A percentile compares a stretch with the other conserved stretches of the same genome.
Evolutionary conservation across 2,888 invertebrate genomes (phyloP).

Genomic region (Reticulitermes lucifugus): DNA sequence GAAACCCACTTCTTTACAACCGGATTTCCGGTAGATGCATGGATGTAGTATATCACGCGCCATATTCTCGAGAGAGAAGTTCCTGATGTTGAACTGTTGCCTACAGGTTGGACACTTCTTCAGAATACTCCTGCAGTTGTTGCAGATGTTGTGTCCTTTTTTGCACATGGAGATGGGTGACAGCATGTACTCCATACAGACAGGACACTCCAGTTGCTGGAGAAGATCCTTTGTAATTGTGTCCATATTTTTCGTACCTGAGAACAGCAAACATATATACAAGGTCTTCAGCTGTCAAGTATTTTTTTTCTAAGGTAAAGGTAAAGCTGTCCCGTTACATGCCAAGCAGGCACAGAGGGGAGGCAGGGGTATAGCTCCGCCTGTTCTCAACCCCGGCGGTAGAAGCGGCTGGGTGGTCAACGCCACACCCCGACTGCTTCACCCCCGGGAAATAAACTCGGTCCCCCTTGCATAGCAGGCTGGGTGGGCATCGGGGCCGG

Average conservation of each 20-base stretch:
- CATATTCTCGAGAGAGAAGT: not conserved
- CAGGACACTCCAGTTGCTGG: slow-evolving; percentile 9
- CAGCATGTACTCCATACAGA: slow-evolving; percentile 14
- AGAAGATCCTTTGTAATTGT: not conserved
- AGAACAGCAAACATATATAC: too few relatives aligned
- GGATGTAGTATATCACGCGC: not conserved
- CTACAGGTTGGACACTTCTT: not conserved
- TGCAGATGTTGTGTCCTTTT: slow-evolving; percentile 4
- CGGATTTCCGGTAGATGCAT: not conserved
- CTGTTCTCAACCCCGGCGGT: too few relatives aligned
- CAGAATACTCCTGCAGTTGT: not conserved
- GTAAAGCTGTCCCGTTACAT: too few relatives aligned
- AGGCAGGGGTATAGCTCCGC: too few relatives aligned
- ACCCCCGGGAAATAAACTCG: too few relatives aligned
- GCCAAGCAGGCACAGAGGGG: too few relatives aligned
- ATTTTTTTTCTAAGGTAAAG: too few relatives aligned
- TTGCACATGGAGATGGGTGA: slow-evolving; percentile 1
- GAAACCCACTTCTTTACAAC: not conserved
- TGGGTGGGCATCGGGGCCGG: too few relatives aligned
- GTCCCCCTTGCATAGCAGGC: too few relatives aligned
- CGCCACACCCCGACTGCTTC: too few relatives aligned
- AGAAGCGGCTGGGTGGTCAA: too few relatives aligned
- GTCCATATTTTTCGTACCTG: not conserved
- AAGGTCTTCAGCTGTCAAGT: too few relatives aligned
- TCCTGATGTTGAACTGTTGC: not conserved